These are phyloP conservation scores for Drosophila anceps DNA, from an alignment of 2,888 invertebrate genomes.

Conservation along the genomic window DNA sequence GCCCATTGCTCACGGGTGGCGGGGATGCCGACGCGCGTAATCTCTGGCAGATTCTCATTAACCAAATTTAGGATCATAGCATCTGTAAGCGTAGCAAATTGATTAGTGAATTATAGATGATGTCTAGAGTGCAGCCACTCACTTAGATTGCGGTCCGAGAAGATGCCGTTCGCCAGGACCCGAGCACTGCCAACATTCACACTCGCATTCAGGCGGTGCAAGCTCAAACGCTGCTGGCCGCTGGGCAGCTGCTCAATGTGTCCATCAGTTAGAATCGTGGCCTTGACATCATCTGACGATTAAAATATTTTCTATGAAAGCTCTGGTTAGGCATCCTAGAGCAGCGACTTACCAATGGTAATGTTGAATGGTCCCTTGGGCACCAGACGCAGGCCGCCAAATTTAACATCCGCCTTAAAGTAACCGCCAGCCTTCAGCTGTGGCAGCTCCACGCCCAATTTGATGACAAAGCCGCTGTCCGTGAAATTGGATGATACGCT, in stretches of 20 bases:
- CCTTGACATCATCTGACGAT: slow-evolving; percentile 76
- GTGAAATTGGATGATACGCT: slow-evolving; percentile 87
- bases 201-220: slow-evolving; percentile 82
- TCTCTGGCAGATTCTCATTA: slow-evolving; percentile 87
- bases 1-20: slow-evolving; percentile 84
- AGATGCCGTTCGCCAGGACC: slow-evolving; percentile 83
- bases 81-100: slow-evolving; percentile 56
- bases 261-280: slow-evolving; percentile 81
- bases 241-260: slow-evolving; percentile 69
- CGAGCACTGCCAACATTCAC: slow-evolving; percentile 78
- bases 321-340: not conserved
- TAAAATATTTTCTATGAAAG: not conserved
- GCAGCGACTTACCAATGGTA: slow-evolving; percentile 87
- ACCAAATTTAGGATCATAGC: slow-evolving; percentile 85
- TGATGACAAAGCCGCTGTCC: slow-evolving; percentile 87
- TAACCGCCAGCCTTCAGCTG: slow-evolving; percentile 87
- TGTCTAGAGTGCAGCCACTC: slow-evolving; percentile 30
- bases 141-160: slow-evolving; percentile 83
- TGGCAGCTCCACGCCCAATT: slow-evolving; percentile 88
- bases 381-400: slow-evolving; percentile 88
- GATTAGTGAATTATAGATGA: not conserved
- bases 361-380: slow-evolving; percentile 88
- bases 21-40: slow-evolving; percentile 86
- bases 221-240: slow-evolving; percentile 71
- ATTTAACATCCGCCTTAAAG: slow-evolving; percentile 88